Percentiles rank a stretch among this genome's conserved stretches.
Evolutionary conservation across 2,797 vertebrate species (phyloP).

Genomic region (Microchirus variegatus): DNA sequence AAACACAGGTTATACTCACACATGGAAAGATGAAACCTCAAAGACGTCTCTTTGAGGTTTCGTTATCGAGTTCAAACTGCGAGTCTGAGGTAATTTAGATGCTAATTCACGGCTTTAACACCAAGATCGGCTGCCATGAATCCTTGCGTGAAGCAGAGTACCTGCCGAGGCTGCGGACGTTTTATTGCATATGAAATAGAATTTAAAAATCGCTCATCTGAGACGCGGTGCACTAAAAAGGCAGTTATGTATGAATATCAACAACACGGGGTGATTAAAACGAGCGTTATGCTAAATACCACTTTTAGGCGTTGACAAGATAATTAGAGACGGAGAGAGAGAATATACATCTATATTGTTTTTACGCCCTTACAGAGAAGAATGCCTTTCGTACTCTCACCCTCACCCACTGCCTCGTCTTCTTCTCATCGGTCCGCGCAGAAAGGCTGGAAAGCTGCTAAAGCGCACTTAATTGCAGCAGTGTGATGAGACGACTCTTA

Average conservation of each 20-base stretch:
- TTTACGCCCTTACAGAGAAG: too few species aligned
- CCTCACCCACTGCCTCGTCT: constrained; percentile 5
- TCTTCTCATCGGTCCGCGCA: constrained; percentile 24
- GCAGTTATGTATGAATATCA: neutral
- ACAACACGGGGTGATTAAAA: constrained; percentile 5
- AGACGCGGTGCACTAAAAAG: neutral
- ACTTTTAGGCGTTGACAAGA: too few species aligned
- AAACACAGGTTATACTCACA: too few species aligned
- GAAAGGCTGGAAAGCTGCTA: constrained; percentile 26
- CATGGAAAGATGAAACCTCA: neutral
- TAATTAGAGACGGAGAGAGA: too few species aligned
- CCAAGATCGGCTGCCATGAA: neutral
- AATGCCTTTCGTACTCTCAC: constrained; percentile 27
- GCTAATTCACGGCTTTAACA: constrained; percentile 9
- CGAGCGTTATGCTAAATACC: neutral
- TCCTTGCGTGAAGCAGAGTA: neutral
- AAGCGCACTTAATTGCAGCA: constrained; percentile 52
- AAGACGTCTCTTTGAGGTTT: neutral
- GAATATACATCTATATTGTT: too few species aligned
- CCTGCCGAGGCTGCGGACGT: constrained; percentile 16
- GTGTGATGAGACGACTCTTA: constrained; percentile 40
- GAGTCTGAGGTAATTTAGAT: constrained; percentile 1
- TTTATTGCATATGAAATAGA: constrained; percentile 25
- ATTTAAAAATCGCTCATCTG: constrained; percentile 9
- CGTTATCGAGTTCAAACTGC: neutral